These are phyloP conservation scores for Peromyscus californicus DNA, from an alignment of 2,113 vertebrate species.

Conservation along the genomic window DNA sequence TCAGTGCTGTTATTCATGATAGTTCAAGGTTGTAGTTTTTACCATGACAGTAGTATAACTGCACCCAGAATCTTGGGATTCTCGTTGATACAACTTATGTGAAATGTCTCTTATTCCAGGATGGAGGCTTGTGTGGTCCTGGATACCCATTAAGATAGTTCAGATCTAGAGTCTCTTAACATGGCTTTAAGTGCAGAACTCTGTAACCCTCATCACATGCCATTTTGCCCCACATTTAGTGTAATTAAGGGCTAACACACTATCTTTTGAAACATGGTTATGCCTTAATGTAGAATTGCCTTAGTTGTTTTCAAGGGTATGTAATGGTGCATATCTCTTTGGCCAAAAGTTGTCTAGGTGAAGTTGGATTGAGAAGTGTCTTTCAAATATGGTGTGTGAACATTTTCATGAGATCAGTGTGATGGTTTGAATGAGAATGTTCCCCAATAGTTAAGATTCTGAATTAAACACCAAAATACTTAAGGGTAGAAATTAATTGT, in stretches of 20 bases:
- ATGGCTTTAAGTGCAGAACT: conserved; percentile 48
- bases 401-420: neutral
- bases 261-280: neutral
- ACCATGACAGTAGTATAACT: neutral
- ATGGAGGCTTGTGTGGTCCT: neutral
- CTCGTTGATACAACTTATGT: neutral
- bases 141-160: neutral
- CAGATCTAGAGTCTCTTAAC: conserved; percentile 14
- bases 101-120: conserved; percentile 19
- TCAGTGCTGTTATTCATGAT: neutral
- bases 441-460: neutral
- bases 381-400: neutral
- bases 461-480: neutral
- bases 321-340: neutral
- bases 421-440: neutral
- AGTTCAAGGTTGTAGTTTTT: neutral
- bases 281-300: neutral
- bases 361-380: neutral
- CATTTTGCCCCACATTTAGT: neutral
- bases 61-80: neutral
- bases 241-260: neutral
- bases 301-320: neutral
- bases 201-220: neutral
- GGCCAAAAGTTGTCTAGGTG: neutral
- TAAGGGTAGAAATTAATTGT: neutral